A percentile compares a stretch with the other conserved stretches of the same genome.
These are phyloP conservation scores for Tenthredo amoena DNA, from an alignment of 2,888 invertebrate species.

Conservation along the genomic window DNA sequence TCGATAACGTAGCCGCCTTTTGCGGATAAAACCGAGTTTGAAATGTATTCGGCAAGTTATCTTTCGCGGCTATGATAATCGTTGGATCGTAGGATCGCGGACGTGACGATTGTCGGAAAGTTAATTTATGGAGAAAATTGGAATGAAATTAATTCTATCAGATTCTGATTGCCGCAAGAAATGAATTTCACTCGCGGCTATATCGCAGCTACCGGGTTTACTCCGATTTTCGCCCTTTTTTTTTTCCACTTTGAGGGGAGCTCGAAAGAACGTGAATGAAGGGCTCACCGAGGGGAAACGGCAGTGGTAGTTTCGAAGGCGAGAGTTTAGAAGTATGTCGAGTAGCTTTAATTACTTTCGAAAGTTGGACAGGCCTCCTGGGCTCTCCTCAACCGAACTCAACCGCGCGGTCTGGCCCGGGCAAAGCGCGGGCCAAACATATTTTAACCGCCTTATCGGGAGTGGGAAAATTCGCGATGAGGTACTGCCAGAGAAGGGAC, in stretches of 20 bases:
- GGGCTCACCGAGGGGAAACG: slow-evolving; percentile 19
- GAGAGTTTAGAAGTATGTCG: slow-evolving; percentile 52
- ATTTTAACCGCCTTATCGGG: slow-evolving; percentile 42
- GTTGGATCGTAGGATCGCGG: background rate
- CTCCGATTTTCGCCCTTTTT: slow-evolving; percentile 8
- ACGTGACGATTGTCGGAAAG: background rate
- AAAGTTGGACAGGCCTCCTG: slow-evolving; percentile 51
- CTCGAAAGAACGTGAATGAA: slow-evolving; percentile 25
- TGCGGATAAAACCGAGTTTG: no score
- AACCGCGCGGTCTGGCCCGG: slow-evolving; percentile 6
- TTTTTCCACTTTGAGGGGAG: background rate
- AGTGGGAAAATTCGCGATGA: slow-evolving; percentile 20
- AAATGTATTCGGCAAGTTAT: background rate
- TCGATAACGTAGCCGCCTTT: background rate
- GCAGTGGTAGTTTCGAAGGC: slow-evolving; percentile 43
- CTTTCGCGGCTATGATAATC: background rate
- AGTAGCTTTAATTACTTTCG: slow-evolving; percentile 52
- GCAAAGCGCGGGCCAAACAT: slow-evolving; percentile 42
- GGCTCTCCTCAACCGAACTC: slow-evolving; percentile 41
- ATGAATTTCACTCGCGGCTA: slow-evolving; percentile 23
- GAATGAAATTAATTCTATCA: slow-evolving; percentile 29
- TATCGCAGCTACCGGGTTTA: background rate
- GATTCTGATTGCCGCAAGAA: slow-evolving; percentile 11
- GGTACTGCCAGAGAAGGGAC: background rate
- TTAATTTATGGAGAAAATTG: slow-evolving; percentile 31